Conservation (phyloP, 2,888 invertebrate genomes). For the Drosophila acutilabella region DNA sequence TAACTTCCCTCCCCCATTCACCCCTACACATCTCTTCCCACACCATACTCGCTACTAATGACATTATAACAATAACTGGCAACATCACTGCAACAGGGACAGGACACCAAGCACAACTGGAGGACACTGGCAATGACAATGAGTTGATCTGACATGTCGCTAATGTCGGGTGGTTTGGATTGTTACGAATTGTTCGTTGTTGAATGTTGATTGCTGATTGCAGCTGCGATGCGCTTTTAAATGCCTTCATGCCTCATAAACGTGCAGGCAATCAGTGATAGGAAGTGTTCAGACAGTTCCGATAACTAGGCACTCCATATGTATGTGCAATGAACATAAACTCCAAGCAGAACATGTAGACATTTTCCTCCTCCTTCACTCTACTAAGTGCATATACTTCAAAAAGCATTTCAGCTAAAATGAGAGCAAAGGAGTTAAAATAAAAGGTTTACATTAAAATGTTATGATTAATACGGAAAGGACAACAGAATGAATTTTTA, state of each 20-base stretch:
- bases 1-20: not conserved
- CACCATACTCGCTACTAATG: slow-evolving; percentile 52
- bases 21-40: too few species aligned
- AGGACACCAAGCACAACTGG: slow-evolving; percentile 12
- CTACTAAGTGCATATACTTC: not conserved
- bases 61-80: slow-evolving; percentile 73
- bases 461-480: too few species aligned
- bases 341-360: slow-evolving; percentile 5
- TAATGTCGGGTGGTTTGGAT: slow-evolving; percentile 49
- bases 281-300: slow-evolving; percentile 40
- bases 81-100: slow-evolving; percentile 60
- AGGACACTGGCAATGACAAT: not conserved
- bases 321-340: slow-evolving; percentile 35
- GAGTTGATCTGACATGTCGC: slow-evolving; percentile 51
- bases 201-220: slow-evolving; percentile 62
- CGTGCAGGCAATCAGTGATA: slow-evolving; percentile 41
- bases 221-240: slow-evolving; percentile 68
- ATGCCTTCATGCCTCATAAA: slow-evolving; percentile 76
- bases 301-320: slow-evolving; percentile 33
- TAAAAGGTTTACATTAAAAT: not conserved
- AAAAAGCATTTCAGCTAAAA: not conserved
- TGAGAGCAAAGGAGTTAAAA: not conserved
- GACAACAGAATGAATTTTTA: too few species aligned
- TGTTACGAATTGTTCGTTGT: slow-evolving; percentile 1
- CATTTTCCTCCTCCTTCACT: not conserved